Evolutionary conservation across 92 coral and sea anemone genomes (phyloP), one percentile per base, ranked within the genome.

Genomic region (Paramuricea clavata): DNA sequence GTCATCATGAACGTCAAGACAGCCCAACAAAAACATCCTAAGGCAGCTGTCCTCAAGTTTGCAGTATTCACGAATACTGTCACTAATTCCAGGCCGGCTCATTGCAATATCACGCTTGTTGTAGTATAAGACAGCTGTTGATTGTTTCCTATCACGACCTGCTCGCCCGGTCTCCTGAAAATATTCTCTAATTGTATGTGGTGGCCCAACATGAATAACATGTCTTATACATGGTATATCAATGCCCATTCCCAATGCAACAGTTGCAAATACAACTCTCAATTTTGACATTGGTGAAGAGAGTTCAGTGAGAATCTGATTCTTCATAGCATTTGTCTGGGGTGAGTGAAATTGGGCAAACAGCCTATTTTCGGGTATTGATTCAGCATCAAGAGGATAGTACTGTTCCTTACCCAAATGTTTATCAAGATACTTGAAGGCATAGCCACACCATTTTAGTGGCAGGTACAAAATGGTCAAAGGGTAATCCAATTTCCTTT

Each of bases 311-410:
- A 72, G 78, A 17, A 39, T 72, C 19, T 72, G 52, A 35, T 72
- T 23, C 30, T 72, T 72, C 78, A 72, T 72, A 7, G 78, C 52
- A 72, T n/a, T 72, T 81, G 91, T 90, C 68, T 90, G 93, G 3
- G 91, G 91, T 19, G 91, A 33, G 61, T 90, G 93, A 61, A 52
- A 85, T 47, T 90, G 90, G 32, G 83, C 92, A 85, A 89, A 89
- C 12, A 89, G 70, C 76, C 92, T 85, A 26, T 84, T 85, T 61
- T 89, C 86, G 8, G 85, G 92, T 7, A 69, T 60, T 6, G 49
- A 28, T 17, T 77, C 86, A 41, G 73, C 73, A 85, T 42, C 73
- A 25, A 62, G 50, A 15, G 90, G 93, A 52, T 36, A 64, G 56
- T 81, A 90, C 78, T 90, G 93, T 32, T 90, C 62, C 17, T 73